These are phyloP conservation scores for Exephanes ischioxanthus DNA, from an alignment of 2,888 invertebrate genomes.

Conservation along the genomic window DNA sequence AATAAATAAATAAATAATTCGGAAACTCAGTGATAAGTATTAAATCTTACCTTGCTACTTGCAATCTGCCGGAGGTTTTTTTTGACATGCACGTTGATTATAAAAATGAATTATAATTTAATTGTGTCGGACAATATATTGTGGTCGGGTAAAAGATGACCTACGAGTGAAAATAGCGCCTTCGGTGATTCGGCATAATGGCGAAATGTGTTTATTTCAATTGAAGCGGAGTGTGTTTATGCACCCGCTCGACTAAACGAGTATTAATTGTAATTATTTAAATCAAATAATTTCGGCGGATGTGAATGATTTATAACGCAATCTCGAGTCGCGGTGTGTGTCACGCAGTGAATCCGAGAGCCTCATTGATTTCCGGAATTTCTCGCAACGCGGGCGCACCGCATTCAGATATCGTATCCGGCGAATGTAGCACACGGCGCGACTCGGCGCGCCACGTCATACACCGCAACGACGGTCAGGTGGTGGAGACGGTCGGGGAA, in stretches of 20 bases:
- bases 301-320: not conserved
- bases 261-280: not conserved
- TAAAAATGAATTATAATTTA: not conserved
- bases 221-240: not conserved
- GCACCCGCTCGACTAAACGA: not conserved
- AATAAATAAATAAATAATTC: no score
- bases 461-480: slow-evolving; percentile 33
- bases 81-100: not conserved
- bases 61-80: not conserved
- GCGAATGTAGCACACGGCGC: slow-evolving; percentile 29
- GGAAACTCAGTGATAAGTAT: no score
- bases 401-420: slow-evolving; percentile 12
- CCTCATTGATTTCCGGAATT: slow-evolving; percentile 61
- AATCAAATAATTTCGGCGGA: not conserved
- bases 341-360: slow-evolving; percentile 38
- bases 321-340: slow-evolving; percentile 26
- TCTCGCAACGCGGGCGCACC: slow-evolving; percentile 12
- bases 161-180: no score
- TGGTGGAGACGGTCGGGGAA: slow-evolving; percentile 25
- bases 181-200: not conserved
- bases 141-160: no score
- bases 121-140: not conserved
- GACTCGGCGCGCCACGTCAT: slow-evolving; percentile 46
- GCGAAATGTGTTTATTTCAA: not conserved
- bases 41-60: no score